Evolutionary conservation across 2,797 vertebrate genomes (phyloP), one percentile per base, ranked within the genome.

Genomic region (Chiloscyllium punctatum): DNA sequence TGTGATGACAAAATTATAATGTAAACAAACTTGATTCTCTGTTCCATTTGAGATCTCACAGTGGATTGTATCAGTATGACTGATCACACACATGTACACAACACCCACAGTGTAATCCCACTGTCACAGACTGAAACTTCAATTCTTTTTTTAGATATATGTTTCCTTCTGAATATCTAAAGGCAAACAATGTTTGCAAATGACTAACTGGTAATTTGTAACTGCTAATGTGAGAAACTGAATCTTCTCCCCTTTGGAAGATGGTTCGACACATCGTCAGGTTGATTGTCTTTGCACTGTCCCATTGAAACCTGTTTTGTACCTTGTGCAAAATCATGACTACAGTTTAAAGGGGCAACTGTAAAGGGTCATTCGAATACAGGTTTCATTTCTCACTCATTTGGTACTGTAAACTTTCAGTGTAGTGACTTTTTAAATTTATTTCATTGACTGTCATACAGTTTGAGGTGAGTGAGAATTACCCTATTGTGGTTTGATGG

Each of bases 1-100:
- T 90, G 87, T 90, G 87, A 90, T 90, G 87, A 90, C 53, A 90
- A 88, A 88, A n/a, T 62, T 90, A 62, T 62, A 90, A 90, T 57
- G 13, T 62, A 62, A 90, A 62, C 53, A 62, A 62, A n/a, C 53
- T 62, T 30, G 30, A 62, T 62, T 62, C 53, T n/a, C 15, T n/a
- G 87, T 66, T 62, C 30, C 87, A 30, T 90, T 90, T 4, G 27
- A 33, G 87, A 62, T 90, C 57, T 57, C 53, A 90, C 4, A n/a
- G 87, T 7, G 53, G 87, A 62, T 90, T 90, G 11, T 90, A 53
- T 90, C 87, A 90, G 51, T 90, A 90, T 62, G 87, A 90, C 11
- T 90, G 87, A 90, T 62, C 27, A 18, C 30, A n/a, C 16, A 90
- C 53, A 62, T 4, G 51, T 27, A 33, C 3, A n/a, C 4, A 5